phyloP scores from a whole-genome alignment of 2,888 invertebrate genomes.

The Caradrina kadenii region DNA sequence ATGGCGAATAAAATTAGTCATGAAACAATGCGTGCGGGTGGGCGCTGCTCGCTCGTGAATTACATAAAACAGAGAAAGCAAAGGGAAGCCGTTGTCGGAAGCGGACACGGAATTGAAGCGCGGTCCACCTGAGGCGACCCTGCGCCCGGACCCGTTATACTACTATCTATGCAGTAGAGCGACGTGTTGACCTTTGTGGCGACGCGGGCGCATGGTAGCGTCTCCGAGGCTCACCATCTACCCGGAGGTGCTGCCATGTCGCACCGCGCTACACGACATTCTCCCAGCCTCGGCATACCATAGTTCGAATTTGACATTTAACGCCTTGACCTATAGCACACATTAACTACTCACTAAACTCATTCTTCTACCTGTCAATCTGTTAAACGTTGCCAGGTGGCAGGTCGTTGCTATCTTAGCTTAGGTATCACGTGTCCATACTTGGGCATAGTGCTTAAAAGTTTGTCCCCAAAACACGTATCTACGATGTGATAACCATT shows the following conservation, averaged over 20 bases:
- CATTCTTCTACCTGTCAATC: conserved; percentile 47
- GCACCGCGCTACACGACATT: conserved; percentile 66
- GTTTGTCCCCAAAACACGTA: background rate
- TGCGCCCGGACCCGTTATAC: conserved; percentile 81
- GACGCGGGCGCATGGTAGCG: conserved; percentile 46
- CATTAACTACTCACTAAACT: conserved; percentile 44
- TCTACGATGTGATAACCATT: conserved; percentile 8
- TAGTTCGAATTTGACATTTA: conserved; percentile 76
- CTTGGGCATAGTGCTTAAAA: background rate
- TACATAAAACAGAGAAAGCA: conserved; percentile 83
- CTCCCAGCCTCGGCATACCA: conserved; percentile 73
- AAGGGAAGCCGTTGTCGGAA: conserved; percentile 81
- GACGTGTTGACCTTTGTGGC: conserved; percentile 80
- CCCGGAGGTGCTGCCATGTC: conserved; percentile 60
- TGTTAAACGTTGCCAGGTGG: conserved; percentile 10
- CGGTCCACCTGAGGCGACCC: conserved; percentile 81
- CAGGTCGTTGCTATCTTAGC: conserved; percentile 3
- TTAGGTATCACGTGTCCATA: conserved; percentile 7
- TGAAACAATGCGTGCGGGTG: conserved; percentile 43
- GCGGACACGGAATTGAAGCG: conserved; percentile 83
- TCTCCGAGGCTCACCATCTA: conserved; percentile 47
- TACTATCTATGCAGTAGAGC: conserved; percentile 80
- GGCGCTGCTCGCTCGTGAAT: conserved; percentile 61
- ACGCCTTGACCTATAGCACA: conserved; percentile 68
- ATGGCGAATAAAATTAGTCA: conserved; percentile 62